Percentiles rank a stretch among this genome's conserved stretches.
Conservation (phyloP, 2,888 invertebrate genomes). For the Eupithecia abbreviata region DNA sequence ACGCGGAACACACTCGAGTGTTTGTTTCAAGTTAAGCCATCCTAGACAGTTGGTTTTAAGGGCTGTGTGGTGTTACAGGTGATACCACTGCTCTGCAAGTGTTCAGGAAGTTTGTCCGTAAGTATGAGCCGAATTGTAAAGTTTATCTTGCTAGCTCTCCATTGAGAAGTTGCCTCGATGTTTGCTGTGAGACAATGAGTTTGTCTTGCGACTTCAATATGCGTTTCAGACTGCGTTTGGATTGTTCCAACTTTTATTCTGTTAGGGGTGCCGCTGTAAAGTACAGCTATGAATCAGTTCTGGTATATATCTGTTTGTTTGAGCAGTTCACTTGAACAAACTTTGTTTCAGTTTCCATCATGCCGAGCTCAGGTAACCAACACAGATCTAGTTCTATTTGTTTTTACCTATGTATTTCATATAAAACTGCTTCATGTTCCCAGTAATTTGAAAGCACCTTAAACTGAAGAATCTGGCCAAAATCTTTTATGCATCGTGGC, state of each 20-base stretch:
- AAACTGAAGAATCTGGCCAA: conserved; percentile 43
- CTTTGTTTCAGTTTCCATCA: conserved; percentile 1
- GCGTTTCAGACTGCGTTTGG: conserved; percentile 54
- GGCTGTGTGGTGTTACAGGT: conserved; percentile 64
- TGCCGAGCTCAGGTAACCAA: neutral
- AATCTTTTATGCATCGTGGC: conserved; percentile 65
- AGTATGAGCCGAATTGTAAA: conserved; percentile 69
- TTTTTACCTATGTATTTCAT: neutral
- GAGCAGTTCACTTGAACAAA: neutral
- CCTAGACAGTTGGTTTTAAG: conserved; percentile 63
- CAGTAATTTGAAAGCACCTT: conserved; percentile 9
- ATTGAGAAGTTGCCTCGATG: conserved; percentile 67
- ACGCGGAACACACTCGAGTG: conserved; percentile 47
- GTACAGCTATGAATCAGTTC: conserved; percentile 4
- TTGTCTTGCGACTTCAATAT: conserved; percentile 70
- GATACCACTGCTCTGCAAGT: conserved; percentile 65
- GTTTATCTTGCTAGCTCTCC: conserved; percentile 65
- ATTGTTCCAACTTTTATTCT: conserved; percentile 31
- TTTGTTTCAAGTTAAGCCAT: conserved; percentile 59
- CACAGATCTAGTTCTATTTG: neutral
- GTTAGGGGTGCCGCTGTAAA: neutral
- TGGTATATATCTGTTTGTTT: conserved; percentile 2
- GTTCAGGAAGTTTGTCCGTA: conserved; percentile 62
- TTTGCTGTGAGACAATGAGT: conserved; percentile 68
- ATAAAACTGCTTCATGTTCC: neutral